Evolutionary conservation across 2,113 vertebrate genomes (phyloP), one percentile per base, ranked within the genome.

Genomic region (Saccopteryx bilineata): DNA sequence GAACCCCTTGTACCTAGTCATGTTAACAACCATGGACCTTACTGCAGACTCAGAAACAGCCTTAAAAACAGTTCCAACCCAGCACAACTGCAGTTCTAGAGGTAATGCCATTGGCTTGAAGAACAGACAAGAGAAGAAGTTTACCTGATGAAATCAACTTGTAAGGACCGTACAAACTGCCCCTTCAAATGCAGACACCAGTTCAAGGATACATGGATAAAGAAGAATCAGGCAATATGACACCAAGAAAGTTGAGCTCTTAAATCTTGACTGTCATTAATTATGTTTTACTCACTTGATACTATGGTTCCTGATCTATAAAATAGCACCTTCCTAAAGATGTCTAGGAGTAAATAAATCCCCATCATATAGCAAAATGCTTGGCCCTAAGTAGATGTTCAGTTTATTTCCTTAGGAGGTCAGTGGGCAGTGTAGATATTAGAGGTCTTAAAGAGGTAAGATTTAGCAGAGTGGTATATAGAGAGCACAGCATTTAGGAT

Each of bases 221-320:
- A 21, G 26, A 87, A 93, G 65, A 80, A 72, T 87, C 23, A 18
- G 56, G 61, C 21, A 86, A 78, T 76, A 86, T 58, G 26, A 76
- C 17, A 60, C 21, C 33, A 78, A 31, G 26, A 60, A 81, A 33
- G 46, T 18, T 21, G 69, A 81, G 18, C 52, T 91, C 13, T 91
- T 31, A 93, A 88, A 80, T 80, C 28, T 52, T 65, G 46, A 84
- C 9, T 80, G 46, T 5, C 31, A 52, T 90, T 52, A 76, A 23
- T 89, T 87, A 79, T 92, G 78, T 91, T 80, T 74, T 72, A 71
- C 15, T 84, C 52, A 90, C 28, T 93, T 75, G 60, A 60, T 60
- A 83, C 58, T 92, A 31, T 74, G 46, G 76, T 85, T 90, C 12
- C 46, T 87, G 15, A 79, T 74, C 13, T 68, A 68, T 79, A 76